A percentile compares a stretch with the other conserved stretches of the same genome.
These are phyloP conservation scores for Hypsibius dujardini DNA, from an alignment of 1,140 invertebrate species.

Conservation along the genomic window DNA sequence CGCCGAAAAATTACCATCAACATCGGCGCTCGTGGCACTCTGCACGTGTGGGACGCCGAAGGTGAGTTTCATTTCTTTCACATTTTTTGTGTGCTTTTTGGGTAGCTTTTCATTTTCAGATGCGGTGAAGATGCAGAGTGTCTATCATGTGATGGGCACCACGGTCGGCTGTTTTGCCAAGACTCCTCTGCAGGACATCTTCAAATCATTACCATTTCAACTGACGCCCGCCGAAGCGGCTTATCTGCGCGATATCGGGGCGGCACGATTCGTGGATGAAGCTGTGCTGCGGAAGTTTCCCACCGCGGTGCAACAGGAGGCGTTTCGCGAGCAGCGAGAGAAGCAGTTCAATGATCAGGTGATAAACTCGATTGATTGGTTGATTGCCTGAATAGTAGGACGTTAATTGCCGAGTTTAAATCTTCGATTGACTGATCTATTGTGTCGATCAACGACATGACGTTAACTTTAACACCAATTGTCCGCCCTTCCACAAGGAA, in stretches of 20 bases:
- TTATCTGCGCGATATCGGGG: background rate
- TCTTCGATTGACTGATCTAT: background rate
- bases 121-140: background rate
- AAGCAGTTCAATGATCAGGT: background rate
- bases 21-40: background rate
- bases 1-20: background rate
- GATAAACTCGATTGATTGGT: background rate
- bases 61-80: background rate
- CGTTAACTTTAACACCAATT: background rate
- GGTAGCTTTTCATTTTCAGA: background rate
- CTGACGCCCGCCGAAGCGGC: background rate
- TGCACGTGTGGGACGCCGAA: background rate
- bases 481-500: background rate
- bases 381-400: background rate
- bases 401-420: background rate
- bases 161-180: background rate
- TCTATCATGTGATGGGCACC: background rate
- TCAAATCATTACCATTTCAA: background rate
- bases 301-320: background rate
- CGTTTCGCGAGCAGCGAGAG: background rate
- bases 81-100: background rate
- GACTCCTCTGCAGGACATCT: conserved; percentile 5
- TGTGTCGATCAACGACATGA: background rate
- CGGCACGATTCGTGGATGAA: background rate
- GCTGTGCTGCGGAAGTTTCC: background rate